Conservation (phyloP, 1,140 invertebrate species). For the Alviniconcha marisindica region DNA sequence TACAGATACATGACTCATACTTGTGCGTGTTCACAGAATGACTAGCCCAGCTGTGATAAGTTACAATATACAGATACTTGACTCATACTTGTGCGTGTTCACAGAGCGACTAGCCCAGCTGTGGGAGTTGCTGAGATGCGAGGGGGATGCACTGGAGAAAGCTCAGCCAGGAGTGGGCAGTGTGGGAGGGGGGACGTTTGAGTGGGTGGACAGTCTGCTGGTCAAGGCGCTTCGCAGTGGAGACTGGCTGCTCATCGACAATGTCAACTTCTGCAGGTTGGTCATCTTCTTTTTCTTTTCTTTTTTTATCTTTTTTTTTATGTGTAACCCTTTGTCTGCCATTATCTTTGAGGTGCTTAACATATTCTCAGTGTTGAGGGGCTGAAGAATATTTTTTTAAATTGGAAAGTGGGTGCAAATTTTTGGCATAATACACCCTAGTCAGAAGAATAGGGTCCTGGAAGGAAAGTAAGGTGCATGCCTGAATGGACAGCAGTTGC, state of each 20-base stretch:
- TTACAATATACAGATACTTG: no score
- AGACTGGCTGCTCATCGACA: slow-evolving; percentile 95
- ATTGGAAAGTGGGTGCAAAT: no score
- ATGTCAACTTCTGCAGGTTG: slow-evolving; percentile 95
- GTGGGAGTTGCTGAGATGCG: slow-evolving; percentile 43
- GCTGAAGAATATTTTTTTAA: no score
- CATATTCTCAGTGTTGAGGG: no score
- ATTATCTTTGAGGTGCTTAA: no score
- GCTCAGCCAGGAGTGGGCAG: slow-evolving; percentile 75
- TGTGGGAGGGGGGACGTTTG: slow-evolving; percentile 88
- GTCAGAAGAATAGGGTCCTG: no score
- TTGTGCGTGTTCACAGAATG: slow-evolving; percentile 42
- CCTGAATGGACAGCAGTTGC: no score
- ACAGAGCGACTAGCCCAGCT: slow-evolving; percentile 40
- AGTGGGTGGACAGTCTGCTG: slow-evolving; percentile 97
- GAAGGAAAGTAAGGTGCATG: no score
- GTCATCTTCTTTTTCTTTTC: neutral
- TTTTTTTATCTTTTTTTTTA: neutral
- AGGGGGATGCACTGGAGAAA: slow-evolving; percentile 70
- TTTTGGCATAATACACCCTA: no score
- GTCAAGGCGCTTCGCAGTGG: slow-evolving; percentile 92
- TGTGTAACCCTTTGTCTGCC: neutral
- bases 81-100: no score
- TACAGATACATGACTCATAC: no score
- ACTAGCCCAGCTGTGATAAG: slow-evolving; percentile 25